phyloP scores from a whole-genome alignment of 2,888 invertebrate species.

The Aphrophora alni region DNA sequence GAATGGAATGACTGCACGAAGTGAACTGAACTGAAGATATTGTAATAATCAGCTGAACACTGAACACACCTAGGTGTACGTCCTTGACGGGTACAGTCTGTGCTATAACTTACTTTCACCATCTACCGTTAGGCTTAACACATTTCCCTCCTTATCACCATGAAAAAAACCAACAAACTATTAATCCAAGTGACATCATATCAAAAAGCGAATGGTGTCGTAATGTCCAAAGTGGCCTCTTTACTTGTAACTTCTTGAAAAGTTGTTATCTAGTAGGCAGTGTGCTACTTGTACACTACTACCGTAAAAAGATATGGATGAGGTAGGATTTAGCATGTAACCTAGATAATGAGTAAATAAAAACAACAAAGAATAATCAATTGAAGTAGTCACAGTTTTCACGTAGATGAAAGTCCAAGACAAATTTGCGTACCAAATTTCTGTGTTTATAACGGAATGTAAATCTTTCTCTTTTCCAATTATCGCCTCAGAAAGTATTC shows the following conservation, averaged over 20 bases:
- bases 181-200: not conserved
- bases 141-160: not conserved
- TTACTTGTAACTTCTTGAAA: not conserved
- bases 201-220: no score
- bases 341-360: not conserved
- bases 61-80: not conserved
- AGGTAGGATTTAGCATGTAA: not conserved
- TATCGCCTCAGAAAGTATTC: no score
- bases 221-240: not conserved
- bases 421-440: no score
- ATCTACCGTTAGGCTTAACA: not conserved
- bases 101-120: not conserved
- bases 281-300: not conserved
- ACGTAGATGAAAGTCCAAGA: no score
- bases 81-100: conserved; percentile 28
- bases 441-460: no score
- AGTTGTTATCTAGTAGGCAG: not conserved
- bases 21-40: not conserved
- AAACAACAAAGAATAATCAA: not conserved
- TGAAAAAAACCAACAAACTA: not conserved
- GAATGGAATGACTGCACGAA: not conserved
- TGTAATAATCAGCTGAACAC: not conserved
- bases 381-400: no score
- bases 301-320: not conserved
- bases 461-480: no score